These are phyloP conservation scores for Todus mexicanus DNA, from an alignment of 2,797 vertebrate genomes.

Conservation along the genomic window DNA sequence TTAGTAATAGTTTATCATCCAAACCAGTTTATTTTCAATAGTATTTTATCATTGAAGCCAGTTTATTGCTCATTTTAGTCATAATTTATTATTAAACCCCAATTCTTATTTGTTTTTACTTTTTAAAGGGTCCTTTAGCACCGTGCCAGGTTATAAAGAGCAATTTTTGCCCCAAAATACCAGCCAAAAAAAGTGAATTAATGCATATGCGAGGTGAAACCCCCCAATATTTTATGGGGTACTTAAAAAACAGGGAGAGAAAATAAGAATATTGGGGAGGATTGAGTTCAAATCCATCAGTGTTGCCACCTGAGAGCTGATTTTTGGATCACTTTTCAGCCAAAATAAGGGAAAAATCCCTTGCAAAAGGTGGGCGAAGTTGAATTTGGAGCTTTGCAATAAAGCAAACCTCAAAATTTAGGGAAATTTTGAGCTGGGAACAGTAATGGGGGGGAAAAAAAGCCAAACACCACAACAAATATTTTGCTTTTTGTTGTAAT, in stretches of 20 bases:
- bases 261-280: neutral
- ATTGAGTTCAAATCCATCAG: accelerated
- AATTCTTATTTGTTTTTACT: neutral
- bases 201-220: accelerated
- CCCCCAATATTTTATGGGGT: neutral
- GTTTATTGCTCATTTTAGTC: neutral
- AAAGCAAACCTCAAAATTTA: too few species aligned
- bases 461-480: too few species aligned
- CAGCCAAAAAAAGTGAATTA: neutral
- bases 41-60: neutral
- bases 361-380: neutral
- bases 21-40: neutral
- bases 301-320: neutral
- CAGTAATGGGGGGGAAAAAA: accelerated
- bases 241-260: neutral
- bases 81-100: neutral
- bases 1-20: too few species aligned
- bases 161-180: neutral
- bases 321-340: neutral
- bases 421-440: neutral
- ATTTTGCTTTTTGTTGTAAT: neutral
- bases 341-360: neutral
- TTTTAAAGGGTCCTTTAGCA: neutral
- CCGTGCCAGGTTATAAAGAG: neutral
- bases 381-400: neutral